Conservation (phyloP, 1,140 invertebrate genomes). For the Phthorimaea operculella region DNA sequence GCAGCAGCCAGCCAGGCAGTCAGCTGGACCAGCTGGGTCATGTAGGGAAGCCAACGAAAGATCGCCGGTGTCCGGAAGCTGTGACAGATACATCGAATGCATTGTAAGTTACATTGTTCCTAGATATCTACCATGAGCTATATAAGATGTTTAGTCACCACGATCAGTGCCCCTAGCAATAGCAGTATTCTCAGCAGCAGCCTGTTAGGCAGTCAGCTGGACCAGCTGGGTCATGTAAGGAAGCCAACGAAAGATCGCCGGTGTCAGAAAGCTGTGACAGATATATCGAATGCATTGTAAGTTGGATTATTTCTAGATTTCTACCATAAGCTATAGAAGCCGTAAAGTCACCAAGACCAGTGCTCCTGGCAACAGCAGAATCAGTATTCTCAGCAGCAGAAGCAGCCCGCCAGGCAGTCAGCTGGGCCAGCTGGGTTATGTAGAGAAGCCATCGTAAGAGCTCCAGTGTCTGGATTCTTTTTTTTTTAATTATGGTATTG, state of each 20-base stretch:
- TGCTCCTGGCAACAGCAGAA: conserved; percentile 10
- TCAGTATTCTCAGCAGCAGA: conserved; percentile 10
- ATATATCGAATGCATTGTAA: conserved; percentile 70
- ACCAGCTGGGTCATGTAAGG: conserved; percentile 64
- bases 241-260: conserved; percentile 76
- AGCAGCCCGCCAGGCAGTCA: conserved; percentile 24
- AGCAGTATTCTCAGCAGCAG: conserved; percentile 14
- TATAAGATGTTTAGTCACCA: no score
- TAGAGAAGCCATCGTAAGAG: conserved; percentile 75
- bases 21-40: conserved; percentile 19
- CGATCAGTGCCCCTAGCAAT: conserved; percentile 7
- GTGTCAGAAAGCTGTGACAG: conserved; percentile 79
- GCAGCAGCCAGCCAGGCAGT: conserved; percentile 22
- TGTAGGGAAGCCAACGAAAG: conserved; percentile 78
- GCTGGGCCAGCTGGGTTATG: conserved; percentile 53
- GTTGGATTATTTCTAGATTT: no score
- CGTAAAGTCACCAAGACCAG: conserved; percentile 5
- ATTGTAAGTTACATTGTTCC: conserved; percentile 61
- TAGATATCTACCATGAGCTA: no score
- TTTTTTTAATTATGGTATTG: not conserved
- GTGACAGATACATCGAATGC: conserved; percentile 76
- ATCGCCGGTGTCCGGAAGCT: conserved; percentile 76
- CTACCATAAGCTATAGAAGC: no score
- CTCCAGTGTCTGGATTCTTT: conserved; percentile 71
- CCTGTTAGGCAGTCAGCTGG: conserved; percentile 23